These are phyloP conservation scores for Lasius platythorax DNA, from an alignment of 2,888 invertebrate genomes.

Conservation along the genomic window DNA sequence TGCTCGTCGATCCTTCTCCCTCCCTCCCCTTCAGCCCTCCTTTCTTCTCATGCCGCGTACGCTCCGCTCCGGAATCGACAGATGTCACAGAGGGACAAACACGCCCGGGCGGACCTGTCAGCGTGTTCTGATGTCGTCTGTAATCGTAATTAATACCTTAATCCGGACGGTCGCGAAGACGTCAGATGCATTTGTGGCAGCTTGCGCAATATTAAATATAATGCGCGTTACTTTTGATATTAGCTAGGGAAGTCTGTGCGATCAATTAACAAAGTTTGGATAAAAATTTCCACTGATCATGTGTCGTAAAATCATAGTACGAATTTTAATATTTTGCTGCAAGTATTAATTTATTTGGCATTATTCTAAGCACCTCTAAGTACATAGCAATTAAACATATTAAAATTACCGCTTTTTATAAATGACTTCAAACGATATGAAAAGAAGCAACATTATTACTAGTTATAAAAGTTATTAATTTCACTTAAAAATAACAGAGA, in stretches of 20 bases:
- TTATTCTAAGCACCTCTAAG: neutral
- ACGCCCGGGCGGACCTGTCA: conserved; percentile 76
- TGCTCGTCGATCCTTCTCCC: conserved; percentile 11
- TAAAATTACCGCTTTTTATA: neutral
- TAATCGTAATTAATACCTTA: conserved; percentile 77
- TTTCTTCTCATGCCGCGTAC: conserved; percentile 65
- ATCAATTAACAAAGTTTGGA: conserved; percentile 9
- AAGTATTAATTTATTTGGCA: neutral
- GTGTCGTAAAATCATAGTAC: neutral
- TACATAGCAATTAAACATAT: neutral
- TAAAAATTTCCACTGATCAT: conserved; percentile 2
- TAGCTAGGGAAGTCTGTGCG: neutral
- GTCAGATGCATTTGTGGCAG: conserved; percentile 46
- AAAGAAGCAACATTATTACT: neutral
- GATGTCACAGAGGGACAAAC: conserved; percentile 80
- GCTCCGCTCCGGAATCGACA: conserved; percentile 76
- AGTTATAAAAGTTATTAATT: neutral
- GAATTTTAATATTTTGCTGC: conserved; percentile 9
- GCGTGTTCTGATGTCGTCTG: conserved; percentile 69
- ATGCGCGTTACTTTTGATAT: neutral
- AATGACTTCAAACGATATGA: neutral
- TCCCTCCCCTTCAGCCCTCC: conserved; percentile 53
- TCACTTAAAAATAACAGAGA: neutral
- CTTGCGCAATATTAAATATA: conserved; percentile 66
- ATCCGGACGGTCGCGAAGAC: conserved; percentile 61